Evolutionary conservation across 2,113 vertebrate genomes (phyloP).

Genomic region (Tinamus guttatus): DNA sequence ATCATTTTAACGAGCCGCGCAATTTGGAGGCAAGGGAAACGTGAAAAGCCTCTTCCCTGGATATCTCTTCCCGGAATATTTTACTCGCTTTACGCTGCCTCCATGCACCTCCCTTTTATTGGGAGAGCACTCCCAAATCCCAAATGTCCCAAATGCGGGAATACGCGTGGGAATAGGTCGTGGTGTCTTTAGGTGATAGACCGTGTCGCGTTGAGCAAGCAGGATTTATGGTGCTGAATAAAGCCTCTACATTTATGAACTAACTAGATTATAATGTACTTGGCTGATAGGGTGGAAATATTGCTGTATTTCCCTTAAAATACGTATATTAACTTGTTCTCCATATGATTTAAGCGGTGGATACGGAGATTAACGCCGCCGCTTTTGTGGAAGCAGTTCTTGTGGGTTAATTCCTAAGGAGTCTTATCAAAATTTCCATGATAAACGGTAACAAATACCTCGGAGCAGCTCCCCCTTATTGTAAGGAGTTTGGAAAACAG

Average conservation of each 20-base stretch:
- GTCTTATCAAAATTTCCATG: constrained; percentile 46
- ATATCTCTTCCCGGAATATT: background rate
- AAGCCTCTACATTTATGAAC: background rate
- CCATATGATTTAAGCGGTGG: constrained; percentile 12
- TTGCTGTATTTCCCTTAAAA: background rate
- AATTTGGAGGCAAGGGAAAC: background rate
- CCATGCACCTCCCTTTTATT: no score
- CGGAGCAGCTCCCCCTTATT: background rate
- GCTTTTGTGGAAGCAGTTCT: constrained; percentile 17
- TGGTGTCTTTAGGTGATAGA: background rate
- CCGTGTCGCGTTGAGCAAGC: background rate
- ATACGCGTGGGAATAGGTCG: accelerated
- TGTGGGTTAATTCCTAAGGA: constrained; percentile 55
- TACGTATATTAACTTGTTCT: background rate
- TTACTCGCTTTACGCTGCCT: no score
- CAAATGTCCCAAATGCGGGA: background rate
- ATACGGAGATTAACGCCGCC: constrained; percentile 31
- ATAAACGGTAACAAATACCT: constrained; percentile 51
- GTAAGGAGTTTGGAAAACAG: background rate
- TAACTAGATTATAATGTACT: background rate
- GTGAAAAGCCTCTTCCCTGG: background rate
- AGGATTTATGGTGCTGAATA: background rate
- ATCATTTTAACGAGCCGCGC: background rate
- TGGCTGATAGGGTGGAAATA: constrained; percentile 5
- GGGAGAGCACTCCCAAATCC: no score